A percentile compares a stretch with the other conserved stretches of the same genome.
These are phyloP conservation scores for Augochlora pura DNA, from an alignment of 1,140 invertebrate genomes.

Conservation along the genomic window DNA sequence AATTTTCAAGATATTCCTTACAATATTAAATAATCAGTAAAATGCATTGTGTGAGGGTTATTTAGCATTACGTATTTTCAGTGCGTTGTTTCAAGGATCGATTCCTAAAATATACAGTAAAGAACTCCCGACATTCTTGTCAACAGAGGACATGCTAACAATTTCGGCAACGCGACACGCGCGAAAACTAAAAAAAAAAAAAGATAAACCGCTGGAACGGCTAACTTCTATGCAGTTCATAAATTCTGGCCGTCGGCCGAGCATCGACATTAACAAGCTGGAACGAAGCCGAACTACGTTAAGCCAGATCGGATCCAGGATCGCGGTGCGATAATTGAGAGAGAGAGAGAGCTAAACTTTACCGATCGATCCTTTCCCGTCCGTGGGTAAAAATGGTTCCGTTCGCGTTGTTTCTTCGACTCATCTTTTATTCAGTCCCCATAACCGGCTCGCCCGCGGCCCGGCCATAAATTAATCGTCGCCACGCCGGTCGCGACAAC, in stretches of 20 bases:
- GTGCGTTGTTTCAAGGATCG: too few relatives aligned
- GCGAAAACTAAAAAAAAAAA: too few relatives aligned
- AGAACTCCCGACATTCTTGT: too few relatives aligned
- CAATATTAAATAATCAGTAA: too few relatives aligned
- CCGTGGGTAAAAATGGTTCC: background rate
- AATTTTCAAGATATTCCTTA: too few relatives aligned
- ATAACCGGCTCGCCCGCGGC: background rate
- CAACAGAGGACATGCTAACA: too few relatives aligned
- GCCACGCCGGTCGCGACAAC: background rate
- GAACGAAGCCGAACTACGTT: background rate
- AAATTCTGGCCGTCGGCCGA: background rate
- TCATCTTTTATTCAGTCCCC: constrained; percentile 34
- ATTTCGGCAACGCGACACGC: too few relatives aligned
- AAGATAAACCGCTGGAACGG: background rate
- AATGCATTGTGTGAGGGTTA: too few relatives aligned
- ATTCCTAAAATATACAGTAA: too few relatives aligned
- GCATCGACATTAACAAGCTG: background rate
- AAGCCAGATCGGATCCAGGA: background rate
- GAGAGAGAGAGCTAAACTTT: background rate
- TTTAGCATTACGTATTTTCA: too few relatives aligned
- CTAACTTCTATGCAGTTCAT: background rate
- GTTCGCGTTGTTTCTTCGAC: background rate
- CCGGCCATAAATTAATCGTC: constrained; percentile 34
- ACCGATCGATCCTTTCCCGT: background rate
- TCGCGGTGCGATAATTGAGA: background rate